A percentile compares a stretch with the other conserved stretches of the same genome.
Conservation (phyloP, 2,797 vertebrate species). For the Lithobates sylvaticus region DNA sequence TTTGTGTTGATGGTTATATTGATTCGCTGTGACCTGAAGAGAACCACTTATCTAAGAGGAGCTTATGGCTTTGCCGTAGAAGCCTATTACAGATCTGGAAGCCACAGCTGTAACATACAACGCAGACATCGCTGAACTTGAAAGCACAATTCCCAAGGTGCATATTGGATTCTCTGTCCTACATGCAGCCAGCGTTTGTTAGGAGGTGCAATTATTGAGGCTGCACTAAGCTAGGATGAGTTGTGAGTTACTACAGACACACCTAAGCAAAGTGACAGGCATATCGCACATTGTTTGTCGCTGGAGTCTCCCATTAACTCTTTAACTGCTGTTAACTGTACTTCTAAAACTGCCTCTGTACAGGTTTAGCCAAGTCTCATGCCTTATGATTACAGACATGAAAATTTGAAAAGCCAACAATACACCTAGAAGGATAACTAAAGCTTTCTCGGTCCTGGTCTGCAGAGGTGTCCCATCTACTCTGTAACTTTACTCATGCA, state of each 20-base stretch:
- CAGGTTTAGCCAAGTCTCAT: background rate
- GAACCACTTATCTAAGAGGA: conserved; percentile 8
- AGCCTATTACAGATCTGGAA: background rate
- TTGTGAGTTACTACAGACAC: conserved; percentile 22
- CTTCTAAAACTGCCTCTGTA: too few species aligned
- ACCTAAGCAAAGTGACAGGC: conserved; percentile 44
- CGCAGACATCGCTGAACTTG: background rate
- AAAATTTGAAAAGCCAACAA: background rate
- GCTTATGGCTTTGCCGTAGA: background rate
- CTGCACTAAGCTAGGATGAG: conserved; percentile 41
- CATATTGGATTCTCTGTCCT: background rate
- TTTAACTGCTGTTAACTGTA: background rate
- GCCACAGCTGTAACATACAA: background rate
- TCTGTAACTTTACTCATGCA: background rate
- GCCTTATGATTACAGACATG: background rate
- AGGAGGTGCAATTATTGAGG: conserved; percentile 11
- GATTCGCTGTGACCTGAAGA: background rate
- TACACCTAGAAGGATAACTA: background rate
- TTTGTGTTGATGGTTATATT: background rate
- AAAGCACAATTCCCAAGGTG: background rate
- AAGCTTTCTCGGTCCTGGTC: background rate
- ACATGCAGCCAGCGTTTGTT: background rate
- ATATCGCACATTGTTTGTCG: conserved; percentile 49
- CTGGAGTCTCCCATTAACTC: conserved; percentile 29
- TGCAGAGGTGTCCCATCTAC: background rate